phyloP scores from a whole-genome alignment of 1,140 invertebrate species.

The Drosophila carrolli region DNA sequence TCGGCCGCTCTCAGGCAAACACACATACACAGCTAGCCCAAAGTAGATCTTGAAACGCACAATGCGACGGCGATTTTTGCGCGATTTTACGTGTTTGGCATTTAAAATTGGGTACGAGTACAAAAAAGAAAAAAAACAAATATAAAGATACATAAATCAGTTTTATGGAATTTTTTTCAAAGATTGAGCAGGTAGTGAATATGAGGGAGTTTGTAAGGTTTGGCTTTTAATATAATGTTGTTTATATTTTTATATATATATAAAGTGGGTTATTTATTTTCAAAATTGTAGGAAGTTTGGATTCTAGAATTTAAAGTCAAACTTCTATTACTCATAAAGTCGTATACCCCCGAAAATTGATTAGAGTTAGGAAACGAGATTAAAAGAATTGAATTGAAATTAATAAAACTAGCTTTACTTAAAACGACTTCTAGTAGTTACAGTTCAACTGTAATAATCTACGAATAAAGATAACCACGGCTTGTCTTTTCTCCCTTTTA shows the following conservation, averaged over 20 bases:
- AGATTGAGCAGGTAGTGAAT: constrained; percentile 1
- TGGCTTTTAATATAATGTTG: too few species aligned
- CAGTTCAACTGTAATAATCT: too few species aligned
- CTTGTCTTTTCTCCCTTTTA: constrained; percentile 15
- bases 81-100: constrained; percentile 60
- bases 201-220: not conserved
- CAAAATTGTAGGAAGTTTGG: too few species aligned
- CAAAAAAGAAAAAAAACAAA: constrained; percentile 28
- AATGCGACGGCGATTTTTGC: constrained; percentile 30
- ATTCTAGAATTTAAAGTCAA: too few species aligned
- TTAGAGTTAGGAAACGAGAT: too few species aligned
- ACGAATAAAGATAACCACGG: too few species aligned
- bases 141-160: constrained; percentile 5
- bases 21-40: constrained; percentile 10
- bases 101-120: constrained; percentile 33
- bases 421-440: too few species aligned
- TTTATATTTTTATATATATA: not conserved
- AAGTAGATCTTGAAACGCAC: constrained; percentile 65
- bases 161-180: constrained; percentile 18
- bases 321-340: too few species aligned
- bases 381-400: too few species aligned
- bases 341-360: too few species aligned
- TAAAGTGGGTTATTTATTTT: too few species aligned
- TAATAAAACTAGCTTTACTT: too few species aligned
- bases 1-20: constrained; percentile 9